Conservation (phyloP, 2,113 vertebrate genomes). For the Campylomormyrus tamandua region DNA sequence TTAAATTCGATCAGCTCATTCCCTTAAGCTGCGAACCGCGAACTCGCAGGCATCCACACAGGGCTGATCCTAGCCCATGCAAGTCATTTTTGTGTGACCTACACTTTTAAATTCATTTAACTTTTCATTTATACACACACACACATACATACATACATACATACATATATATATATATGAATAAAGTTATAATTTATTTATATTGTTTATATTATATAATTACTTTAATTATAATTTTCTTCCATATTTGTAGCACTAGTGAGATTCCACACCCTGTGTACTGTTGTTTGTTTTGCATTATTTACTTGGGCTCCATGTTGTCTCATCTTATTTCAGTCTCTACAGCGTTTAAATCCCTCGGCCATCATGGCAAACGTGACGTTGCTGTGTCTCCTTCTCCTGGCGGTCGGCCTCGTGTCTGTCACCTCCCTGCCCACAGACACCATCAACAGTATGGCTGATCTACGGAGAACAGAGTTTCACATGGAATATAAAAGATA, state of each 20-base stretch:
- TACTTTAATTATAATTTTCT: too few relatives aligned
- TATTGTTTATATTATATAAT: not conserved
- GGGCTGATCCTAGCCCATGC: too few relatives aligned
- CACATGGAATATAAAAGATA: slow-evolving; percentile 32
- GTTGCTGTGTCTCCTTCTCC: not conserved
- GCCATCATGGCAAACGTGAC: not conserved
- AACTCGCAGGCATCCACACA: too few relatives aligned
- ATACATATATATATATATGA: not conserved
- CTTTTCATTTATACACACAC: too few relatives aligned
- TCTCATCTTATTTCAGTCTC: not conserved
- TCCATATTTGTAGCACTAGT: not conserved
- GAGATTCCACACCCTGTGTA: not conserved
- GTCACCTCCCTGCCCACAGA: not conserved
- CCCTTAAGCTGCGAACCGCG: too few relatives aligned
- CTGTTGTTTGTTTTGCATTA: not conserved
- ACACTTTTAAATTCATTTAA: too few relatives aligned
- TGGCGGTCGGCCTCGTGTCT: not conserved
- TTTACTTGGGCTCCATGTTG: not conserved
- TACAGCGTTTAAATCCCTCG: not conserved
- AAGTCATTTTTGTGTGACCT: too few relatives aligned
- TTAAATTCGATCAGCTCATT: too few relatives aligned
- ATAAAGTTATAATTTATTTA: too few relatives aligned
- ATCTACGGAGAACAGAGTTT: not conserved
- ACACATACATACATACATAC: not conserved
- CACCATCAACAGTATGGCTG: not conserved